Percentiles rank a stretch among this genome's conserved stretches.
These are phyloP conservation scores for Hyphantria cunea DNA, from an alignment of 1,140 invertebrate genomes.

Conservation along the genomic window DNA sequence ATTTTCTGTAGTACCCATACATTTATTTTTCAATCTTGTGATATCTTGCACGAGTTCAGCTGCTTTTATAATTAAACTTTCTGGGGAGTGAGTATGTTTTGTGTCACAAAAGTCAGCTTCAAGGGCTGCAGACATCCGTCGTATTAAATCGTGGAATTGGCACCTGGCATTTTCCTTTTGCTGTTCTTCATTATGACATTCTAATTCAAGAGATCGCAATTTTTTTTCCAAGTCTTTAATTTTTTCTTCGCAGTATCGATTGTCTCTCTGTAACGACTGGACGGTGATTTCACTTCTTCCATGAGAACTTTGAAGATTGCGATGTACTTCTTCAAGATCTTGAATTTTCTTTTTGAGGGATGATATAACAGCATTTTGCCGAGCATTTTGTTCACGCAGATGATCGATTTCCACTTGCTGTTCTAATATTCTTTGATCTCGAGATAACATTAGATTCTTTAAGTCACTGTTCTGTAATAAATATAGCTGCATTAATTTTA, in stretches of 20 bases:
- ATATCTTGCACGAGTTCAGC: slow-evolving; percentile 87
- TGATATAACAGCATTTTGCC: slow-evolving; percentile 89
- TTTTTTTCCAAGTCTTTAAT: slow-evolving; percentile 89
- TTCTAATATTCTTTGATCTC: slow-evolving; percentile 86
- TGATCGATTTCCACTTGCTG: slow-evolving; percentile 87
- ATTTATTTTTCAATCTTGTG: slow-evolving; percentile 82
- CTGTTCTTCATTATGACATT: slow-evolving; percentile 86
- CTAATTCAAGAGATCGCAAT: slow-evolving; percentile 86
- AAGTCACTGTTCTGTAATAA: slow-evolving; percentile 84
- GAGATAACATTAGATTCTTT: slow-evolving; percentile 84
- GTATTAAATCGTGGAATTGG: slow-evolving; percentile 86
- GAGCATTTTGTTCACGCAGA: slow-evolving; percentile 89
- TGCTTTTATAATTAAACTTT: slow-evolving; percentile 86
- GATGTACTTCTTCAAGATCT: slow-evolving; percentile 89
- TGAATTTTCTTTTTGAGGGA: slow-evolving; percentile 90
- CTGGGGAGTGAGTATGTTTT: slow-evolving; percentile 83
- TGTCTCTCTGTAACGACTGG: slow-evolving; percentile 88
- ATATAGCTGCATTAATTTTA: slow-evolving; percentile 1
- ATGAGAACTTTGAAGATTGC: slow-evolving; percentile 84
- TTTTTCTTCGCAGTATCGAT: slow-evolving; percentile 88
- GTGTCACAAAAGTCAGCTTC: slow-evolving; percentile 86
- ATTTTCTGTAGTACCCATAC: slow-evolving; percentile 83
- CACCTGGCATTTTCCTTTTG: slow-evolving; percentile 85
- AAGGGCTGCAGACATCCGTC: slow-evolving; percentile 85
- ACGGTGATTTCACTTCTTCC: slow-evolving; percentile 87